Conservation (phyloP, 2,113 vertebrate genomes). For the Gila orcuttii region DNA sequence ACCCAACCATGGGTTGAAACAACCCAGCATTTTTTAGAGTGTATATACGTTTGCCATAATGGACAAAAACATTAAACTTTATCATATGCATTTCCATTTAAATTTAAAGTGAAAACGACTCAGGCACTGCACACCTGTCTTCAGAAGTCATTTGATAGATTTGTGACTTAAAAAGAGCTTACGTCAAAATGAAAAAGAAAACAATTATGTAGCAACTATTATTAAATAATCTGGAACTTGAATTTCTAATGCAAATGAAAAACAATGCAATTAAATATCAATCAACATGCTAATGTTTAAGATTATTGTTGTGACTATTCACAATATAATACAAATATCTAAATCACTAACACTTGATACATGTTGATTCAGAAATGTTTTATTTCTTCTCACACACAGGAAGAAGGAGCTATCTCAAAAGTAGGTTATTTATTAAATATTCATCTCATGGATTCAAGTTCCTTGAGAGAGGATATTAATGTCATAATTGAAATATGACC, state of each 20-base stretch:
- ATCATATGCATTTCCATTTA: not conserved
- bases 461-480: constrained; percentile 19
- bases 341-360: not conserved
- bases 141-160: not conserved
- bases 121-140: not conserved
- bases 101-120: not conserved
- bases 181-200: not conserved
- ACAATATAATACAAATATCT: not conserved
- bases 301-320: not conserved
- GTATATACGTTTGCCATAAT: not conserved
- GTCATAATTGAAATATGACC: constrained; percentile 11
- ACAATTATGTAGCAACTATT: not conserved
- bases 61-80: not conserved
- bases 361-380: not conserved
- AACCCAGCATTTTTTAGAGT: no score
- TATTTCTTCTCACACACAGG: not conserved
- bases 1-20: no score
- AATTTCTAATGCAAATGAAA: not conserved
- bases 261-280: not conserved
- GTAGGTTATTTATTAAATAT: constrained; percentile 18
- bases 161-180: not conserved
- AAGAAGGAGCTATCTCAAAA: not conserved
- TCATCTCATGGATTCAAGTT: not conserved
- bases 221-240: not conserved
- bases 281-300: not conserved